phyloP scores from a whole-genome alignment of 1,140 invertebrate genomes.

The Patella vulgata region DNA sequence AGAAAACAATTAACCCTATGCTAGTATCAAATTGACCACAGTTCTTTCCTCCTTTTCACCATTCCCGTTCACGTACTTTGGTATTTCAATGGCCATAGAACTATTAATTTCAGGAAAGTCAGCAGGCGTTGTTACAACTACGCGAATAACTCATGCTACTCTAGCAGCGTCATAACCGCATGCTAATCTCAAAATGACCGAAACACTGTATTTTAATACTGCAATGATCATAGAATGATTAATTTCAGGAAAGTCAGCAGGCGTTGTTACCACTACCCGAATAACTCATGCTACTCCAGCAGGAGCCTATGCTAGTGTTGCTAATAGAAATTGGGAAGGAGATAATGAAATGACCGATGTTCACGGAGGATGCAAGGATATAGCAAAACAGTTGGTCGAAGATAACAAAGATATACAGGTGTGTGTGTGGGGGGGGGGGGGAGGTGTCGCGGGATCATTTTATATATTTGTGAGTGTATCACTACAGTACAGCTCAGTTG shows the following conservation, averaged over 20 bases:
- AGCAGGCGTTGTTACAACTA: slow-evolving; percentile 92
- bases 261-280: slow-evolving; percentile 91
- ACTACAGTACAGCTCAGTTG: too few species aligned
- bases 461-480: too few species aligned
- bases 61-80: too few species aligned
- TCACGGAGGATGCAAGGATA: slow-evolving; percentile 60
- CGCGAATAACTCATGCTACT: slow-evolving; percentile 90
- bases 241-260: slow-evolving; percentile 79
- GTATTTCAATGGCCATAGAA: too few species aligned
- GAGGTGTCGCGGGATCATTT: too few species aligned
- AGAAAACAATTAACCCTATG: too few species aligned
- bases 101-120: slow-evolving; percentile 75
- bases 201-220: too few species aligned
- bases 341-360: slow-evolving; percentile 47
- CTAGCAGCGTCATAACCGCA: slow-evolving; percentile 87
- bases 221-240: too few species aligned
- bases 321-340: slow-evolving; percentile 69
- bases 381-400: slow-evolving; percentile 59
- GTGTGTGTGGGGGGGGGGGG: too few species aligned
- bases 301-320: slow-evolving; percentile 82
- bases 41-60: too few species aligned
- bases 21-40: too few species aligned
- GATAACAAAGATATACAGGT: slow-evolving; percentile 44
- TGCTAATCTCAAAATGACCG: too few species aligned
- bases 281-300: slow-evolving; percentile 92